A percentile compares a stretch with the other conserved stretches of the same genome.
Evolutionary conservation across 2,113 vertebrate genomes (phyloP).

Genomic region (Desmodus rotundus): DNA sequence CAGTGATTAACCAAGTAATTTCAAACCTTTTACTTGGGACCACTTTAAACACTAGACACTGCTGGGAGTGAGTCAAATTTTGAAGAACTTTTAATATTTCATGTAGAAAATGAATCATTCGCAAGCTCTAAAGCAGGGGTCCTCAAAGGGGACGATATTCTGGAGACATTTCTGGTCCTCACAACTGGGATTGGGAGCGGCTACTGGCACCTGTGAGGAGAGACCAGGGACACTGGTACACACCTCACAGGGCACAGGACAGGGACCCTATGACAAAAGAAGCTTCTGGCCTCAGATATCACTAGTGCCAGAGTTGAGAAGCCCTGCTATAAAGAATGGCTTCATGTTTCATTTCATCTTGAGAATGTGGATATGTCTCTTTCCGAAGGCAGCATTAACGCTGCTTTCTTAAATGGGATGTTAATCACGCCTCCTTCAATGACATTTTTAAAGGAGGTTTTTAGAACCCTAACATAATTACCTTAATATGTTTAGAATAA

Average conservation of each 20-base stretch:
- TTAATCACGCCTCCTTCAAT: conserved; percentile 22
- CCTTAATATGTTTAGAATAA: not conserved
- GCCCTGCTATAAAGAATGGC: not conserved
- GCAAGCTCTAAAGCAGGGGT: not conserved
- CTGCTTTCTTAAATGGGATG: conserved; percentile 2
- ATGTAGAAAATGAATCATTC: not conserved
- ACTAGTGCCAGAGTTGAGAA: not conserved
- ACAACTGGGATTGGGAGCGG: not conserved
- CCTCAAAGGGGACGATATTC: not conserved
- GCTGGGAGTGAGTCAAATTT: not conserved
- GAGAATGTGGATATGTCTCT: not conserved
- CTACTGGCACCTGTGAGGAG: not conserved
- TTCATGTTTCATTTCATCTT: conserved; percentile 3
- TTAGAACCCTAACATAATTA: not conserved
- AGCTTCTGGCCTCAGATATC: not conserved
- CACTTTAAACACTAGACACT: not conserved
- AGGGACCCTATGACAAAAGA: not conserved
- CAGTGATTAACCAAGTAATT: not conserved
- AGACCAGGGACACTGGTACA: not conserved
- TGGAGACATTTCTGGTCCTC: not conserved
- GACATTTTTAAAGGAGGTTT: conserved; percentile 13
- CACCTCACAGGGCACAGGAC: not conserved
- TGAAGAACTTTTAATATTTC: not conserved
- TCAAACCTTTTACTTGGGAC: not conserved
- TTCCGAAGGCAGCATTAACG: conserved; percentile 6